Evolutionary conservation across 2,113 vertebrate genomes (phyloP), one percentile per base, ranked within the genome.

Genomic region (Serinus canaria): DNA sequence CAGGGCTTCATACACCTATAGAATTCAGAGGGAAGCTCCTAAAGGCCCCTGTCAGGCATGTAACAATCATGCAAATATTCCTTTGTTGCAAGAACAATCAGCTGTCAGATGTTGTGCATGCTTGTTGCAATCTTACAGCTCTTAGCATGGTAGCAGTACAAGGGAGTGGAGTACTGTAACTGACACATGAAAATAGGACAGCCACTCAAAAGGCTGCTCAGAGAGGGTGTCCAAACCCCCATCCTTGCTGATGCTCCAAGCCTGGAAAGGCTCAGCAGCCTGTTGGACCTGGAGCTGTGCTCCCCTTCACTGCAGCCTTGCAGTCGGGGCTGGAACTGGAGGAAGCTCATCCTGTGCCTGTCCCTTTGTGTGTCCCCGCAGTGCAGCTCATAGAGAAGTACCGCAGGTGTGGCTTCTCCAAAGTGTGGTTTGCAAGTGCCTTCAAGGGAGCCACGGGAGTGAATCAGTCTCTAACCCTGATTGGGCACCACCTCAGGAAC

Each of bases 391-490:
- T 99, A 75, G 98, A 99, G 82, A 99, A 98, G 91, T 99, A 99
- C 92, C 94, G 4, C 15, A 93, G 95, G n/a, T 98, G 98, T 0
- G 98, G 99, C 56, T 98, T 99, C 92, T 84, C 96, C 35, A 98
- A 98, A 64, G 96, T 99, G 67, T 99, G 99, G 99, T 98, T 98
- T 2, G 99, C 99, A 44, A 99, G 99, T 76, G 98, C 99, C 87
- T 99, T 99, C 86, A 99, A 99, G 98, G 99, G 99, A 77, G 99
- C 99, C 79, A 99, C 99, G 1, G 97, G 98, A 27, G 98, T 97
- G 2, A 97, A 97, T 91, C 99, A 99, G 63, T 98, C 98, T 28
- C 97, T 99, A 6, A 97, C 99, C 4, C 94, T 93, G 25, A 97
- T 98, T 1, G 98, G 98, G 91, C 98, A 99, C 83, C 99, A 99